These are phyloP conservation scores for Panonychus citri DNA, from an alignment of 1,140 invertebrate genomes.

Conservation along the genomic window DNA sequence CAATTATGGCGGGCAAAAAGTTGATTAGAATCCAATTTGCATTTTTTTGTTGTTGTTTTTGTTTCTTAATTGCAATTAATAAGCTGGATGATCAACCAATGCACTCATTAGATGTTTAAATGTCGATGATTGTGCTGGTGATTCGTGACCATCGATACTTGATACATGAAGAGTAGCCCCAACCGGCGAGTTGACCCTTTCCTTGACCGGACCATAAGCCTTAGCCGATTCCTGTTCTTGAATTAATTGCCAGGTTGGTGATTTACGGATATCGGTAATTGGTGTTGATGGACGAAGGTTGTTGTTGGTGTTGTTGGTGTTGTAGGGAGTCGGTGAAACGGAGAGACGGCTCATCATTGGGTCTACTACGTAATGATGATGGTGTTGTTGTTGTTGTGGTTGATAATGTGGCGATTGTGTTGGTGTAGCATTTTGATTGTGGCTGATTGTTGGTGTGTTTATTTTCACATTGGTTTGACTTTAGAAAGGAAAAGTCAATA, in stretches of 20 bases:
- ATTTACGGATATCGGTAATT: slow-evolving; percentile 13
- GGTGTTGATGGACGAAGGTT: neutral
- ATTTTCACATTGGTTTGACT: neutral
- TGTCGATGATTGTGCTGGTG: neutral
- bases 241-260: slow-evolving; percentile 14
- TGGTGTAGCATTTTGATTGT: neutral
- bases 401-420: too few species aligned
- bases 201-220: neutral
- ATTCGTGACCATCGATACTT: neutral
- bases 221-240: slow-evolving; percentile 5
- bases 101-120: neutral
- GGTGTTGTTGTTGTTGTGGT: too few species aligned
- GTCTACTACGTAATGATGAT: too few species aligned
- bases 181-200: neutral
- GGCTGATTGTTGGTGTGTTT: neutral
- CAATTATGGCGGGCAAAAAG: too few species aligned
- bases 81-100: neutral
- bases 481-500: slow-evolving; percentile 7
- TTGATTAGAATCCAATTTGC: too few species aligned
- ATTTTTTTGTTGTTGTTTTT: too few species aligned
- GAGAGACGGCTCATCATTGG: neutral
- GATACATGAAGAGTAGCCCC: neutral
- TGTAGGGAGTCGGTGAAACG: neutral
- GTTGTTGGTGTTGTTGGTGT: slow-evolving; percentile 3
- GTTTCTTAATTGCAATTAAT: too few species aligned